Percentiles rank a stretch among this genome's conserved stretches.
Conservation (phyloP, 2,797 vertebrate genomes). For the Coendou prehensilis region DNA sequence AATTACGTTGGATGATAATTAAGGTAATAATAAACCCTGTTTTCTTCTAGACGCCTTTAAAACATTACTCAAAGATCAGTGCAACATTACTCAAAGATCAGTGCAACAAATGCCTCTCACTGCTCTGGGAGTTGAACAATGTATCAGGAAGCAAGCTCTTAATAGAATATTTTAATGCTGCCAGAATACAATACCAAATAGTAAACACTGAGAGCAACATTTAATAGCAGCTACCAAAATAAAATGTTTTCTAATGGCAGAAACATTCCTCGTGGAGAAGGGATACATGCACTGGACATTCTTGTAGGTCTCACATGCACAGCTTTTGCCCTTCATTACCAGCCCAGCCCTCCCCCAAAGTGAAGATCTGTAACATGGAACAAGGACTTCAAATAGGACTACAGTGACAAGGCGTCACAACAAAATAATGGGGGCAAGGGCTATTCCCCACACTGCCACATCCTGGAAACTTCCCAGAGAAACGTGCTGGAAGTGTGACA, state of each 20-base stretch:
- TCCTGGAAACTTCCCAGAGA: not conserved
- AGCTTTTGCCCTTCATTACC: not conserved
- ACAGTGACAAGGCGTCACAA: not conserved
- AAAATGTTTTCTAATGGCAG: not conserved
- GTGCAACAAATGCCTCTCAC: not conserved
- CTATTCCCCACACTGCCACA: not conserved
- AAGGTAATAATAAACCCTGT: not conserved
- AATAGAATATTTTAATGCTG: not conserved
- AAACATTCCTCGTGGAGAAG: not conserved
- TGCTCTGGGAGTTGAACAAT: not conserved
- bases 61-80: constrained; percentile 31
- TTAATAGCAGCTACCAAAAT: constrained; percentile 45
- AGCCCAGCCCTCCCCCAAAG: not conserved
- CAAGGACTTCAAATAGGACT: not conserved
- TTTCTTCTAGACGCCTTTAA: constrained; percentile 22
- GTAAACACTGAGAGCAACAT: not conserved
- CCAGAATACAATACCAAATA: constrained; percentile 26
- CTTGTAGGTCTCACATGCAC: not conserved
- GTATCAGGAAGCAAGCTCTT: not conserved
- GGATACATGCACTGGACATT: not conserved
- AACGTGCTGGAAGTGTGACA: not conserved
- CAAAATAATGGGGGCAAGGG: not conserved
- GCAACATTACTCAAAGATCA: not conserved
- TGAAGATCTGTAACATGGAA: not conserved
- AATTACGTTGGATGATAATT: not conserved